Evolutionary conservation across 2,888 invertebrate genomes (phyloP), one percentile per base, ranked within the genome.

Genomic region (Pachydiplax longipennis): DNA sequence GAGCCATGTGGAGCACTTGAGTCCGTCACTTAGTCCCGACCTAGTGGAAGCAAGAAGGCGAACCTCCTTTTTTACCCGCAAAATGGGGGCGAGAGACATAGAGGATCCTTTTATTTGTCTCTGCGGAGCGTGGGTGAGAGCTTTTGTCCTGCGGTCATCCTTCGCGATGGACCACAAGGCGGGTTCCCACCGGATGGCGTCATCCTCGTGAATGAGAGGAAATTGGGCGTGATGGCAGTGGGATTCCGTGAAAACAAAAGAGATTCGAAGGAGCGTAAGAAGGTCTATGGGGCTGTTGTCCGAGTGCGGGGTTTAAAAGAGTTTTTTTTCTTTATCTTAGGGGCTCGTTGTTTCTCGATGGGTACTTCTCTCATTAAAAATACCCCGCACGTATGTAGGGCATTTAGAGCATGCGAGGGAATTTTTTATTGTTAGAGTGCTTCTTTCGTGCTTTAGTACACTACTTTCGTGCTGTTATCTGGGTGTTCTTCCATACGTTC

Each of bases 201-300:
- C 58, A 87, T 18, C 12, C 87, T 87, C 82, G 87, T 25, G 31
- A 87, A 87, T 40, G 83, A 61, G 87, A 87, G 22, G 48, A 61
- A 87, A 87, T 87, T 61, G 87, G 87, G 87, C 61, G 87, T 5
- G 18, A 44, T 18, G 40, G n/a, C 44, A 44, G 12, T 48, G 81
- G 44, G 44, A 22, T 2, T 44, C 12, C n/a, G 81, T 48, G 73
- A 73, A 81, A 44, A 40, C 81, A 37, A 37, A 81, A 40, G 40
- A 13, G 40, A 40, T 22, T 13, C 6, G 82, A 37, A 31, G 15
- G 31, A 10, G 73, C 18, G 25, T 25, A 73, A 48, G 83, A 15
- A 15, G 83, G 35, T 31, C 58, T 81, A 15, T 10, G 82, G 82
- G 25, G 22, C 48, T 48, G 48, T 48, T 48, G 25, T 40, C 44